phyloP scores from a whole-genome alignment of 53 echinoderm and acorn worm genomes.

The Holothuria scabra region DNA sequence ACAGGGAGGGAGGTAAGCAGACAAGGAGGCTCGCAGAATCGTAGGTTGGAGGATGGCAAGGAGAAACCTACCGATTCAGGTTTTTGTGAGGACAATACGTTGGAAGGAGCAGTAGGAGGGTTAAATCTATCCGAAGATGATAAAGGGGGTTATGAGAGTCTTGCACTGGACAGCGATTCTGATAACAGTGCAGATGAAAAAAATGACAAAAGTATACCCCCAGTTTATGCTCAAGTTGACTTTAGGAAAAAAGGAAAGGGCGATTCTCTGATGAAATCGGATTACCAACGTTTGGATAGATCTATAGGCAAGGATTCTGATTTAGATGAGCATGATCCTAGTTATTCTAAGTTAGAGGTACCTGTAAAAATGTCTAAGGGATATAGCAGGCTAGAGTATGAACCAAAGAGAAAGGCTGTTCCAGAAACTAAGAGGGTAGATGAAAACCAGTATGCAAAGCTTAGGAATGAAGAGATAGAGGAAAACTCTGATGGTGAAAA shows the following conservation, averaged over 20 bases:
- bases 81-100: slow-evolving; percentile 1
- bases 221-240: slow-evolving; percentile 34
- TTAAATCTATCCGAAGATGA: not conserved
- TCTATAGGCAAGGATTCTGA: not conserved
- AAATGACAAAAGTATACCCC: not conserved
- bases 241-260: not conserved
- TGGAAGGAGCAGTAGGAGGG: slow-evolving; percentile 35
- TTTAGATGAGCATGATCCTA: not conserved
- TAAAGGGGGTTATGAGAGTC: slow-evolving; percentile 20
- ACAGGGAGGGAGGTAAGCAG: not conserved
- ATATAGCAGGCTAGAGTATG: slow-evolving; percentile 21
- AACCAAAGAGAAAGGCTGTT: slow-evolving; percentile 32
- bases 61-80: slow-evolving; percentile 44
- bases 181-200: slow-evolving; percentile 11
- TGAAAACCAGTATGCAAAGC: slow-evolving; percentile 27
- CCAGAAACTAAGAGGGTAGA: not conserved
- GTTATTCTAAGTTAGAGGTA: slow-evolving; percentile 2
- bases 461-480: not conserved
- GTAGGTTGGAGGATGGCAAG: slow-evolving; percentile 14
- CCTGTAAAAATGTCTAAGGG: not conserved
- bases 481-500: too few relatives aligned
- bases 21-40: not conserved
- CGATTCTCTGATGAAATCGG: not conserved
- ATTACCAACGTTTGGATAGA: slow-evolving; percentile 28
- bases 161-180: slow-evolving; percentile 20